Evolutionary conservation across 2,113 vertebrate species (phyloP).

Genomic region (Lophochroa leadbeateri): DNA sequence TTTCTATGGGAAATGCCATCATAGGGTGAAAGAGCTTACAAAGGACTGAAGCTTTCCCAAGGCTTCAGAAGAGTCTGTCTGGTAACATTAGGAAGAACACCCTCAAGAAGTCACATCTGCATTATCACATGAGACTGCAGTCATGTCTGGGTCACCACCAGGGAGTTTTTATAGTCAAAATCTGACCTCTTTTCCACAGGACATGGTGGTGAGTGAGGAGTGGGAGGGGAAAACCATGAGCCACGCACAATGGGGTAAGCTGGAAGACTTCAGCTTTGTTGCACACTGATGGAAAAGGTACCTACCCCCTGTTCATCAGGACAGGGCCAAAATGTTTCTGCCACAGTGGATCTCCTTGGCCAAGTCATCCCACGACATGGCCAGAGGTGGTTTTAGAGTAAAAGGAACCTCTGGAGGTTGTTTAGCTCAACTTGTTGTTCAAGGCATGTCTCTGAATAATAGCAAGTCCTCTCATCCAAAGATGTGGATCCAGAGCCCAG

Average conservation of each 20-base stretch:
- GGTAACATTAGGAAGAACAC: neutral
- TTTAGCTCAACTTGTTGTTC: neutral
- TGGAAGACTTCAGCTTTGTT: neutral
- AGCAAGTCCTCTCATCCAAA: neutral
- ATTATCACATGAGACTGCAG: fast-evolving
- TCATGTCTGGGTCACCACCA: neutral
- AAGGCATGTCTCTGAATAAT: neutral
- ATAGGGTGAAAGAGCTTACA: neutral
- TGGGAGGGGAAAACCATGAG: neutral
- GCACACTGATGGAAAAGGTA: neutral
- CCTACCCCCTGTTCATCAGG: neutral
- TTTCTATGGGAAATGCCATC: neutral
- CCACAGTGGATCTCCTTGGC: neutral
- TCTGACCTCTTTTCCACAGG: neutral
- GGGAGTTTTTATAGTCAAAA: neutral
- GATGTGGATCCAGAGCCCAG: neutral
- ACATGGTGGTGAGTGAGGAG: neutral
- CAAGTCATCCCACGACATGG: neutral
- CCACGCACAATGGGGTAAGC: neutral
- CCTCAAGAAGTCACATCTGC: neutral
- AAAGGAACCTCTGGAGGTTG: neutral
- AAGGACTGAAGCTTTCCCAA: neutral
- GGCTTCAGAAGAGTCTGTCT: neutral
- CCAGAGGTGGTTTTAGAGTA: neutral
- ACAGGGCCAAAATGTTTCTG: neutral